Percentiles rank a stretch among this genome's conserved stretches.
These are phyloP conservation scores for Anodontia alba DNA, from an alignment of 2,888 invertebrate genomes.

Conservation along the genomic window DNA sequence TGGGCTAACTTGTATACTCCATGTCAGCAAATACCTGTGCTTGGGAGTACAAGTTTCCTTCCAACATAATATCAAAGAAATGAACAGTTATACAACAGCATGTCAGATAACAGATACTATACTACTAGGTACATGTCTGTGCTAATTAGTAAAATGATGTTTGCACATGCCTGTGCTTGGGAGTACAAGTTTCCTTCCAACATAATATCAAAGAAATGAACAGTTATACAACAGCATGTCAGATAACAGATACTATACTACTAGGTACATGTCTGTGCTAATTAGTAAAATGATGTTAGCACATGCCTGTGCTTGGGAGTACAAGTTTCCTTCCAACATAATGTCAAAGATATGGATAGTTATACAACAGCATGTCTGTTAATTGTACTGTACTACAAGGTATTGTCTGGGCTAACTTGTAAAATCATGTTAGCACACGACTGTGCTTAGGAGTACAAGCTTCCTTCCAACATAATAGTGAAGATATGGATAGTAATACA, in stretches of 20 bases:
- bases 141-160: not conserved
- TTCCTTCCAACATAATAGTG: not conserved
- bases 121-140: not conserved
- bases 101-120: not conserved
- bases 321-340: not conserved
- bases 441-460: not conserved
- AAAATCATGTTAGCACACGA: not conserved
- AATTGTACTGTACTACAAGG: not conserved
- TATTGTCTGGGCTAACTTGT: not conserved
- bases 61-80: not conserved
- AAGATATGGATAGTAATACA: not conserved
- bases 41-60: not conserved
- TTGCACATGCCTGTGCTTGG: slow-evolving; percentile 2
- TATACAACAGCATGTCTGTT: no score
- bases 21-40: not conserved
- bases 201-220: not conserved
- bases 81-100: not conserved
- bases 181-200: not conserved
- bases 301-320: slow-evolving; percentile 1
- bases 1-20: not conserved
- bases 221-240: not conserved
- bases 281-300: not conserved
- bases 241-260: not conserved
- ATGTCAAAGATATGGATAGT: no score
- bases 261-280: not conserved